phyloP scores from a whole-genome alignment of 2,113 vertebrate genomes.

The Brachypodius melanocephalos region DNA sequence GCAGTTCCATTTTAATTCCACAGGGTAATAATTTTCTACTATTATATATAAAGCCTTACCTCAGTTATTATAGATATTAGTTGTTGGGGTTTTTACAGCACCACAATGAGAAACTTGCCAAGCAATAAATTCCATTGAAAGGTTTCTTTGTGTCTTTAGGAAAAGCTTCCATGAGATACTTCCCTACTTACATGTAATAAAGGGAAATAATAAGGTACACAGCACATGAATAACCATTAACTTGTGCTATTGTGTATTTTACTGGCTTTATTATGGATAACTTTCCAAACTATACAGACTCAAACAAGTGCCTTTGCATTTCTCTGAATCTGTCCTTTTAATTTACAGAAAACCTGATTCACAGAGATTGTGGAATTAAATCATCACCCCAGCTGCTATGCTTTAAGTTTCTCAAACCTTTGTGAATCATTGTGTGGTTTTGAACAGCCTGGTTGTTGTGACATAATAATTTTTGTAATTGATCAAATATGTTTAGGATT shows the following conservation, averaged over 20 bases:
- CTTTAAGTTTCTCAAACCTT: conserved; percentile 59
- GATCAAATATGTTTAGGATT: conserved; percentile 54
- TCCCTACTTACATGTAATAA: conserved; percentile 48
- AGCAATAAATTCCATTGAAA: conserved; percentile 55
- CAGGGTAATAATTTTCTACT: conserved; percentile 41
- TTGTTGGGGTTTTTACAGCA: conserved; percentile 34
- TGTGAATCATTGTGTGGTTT: conserved; percentile 68
- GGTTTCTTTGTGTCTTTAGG: conserved; percentile 55
- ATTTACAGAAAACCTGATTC: conserved; percentile 66
- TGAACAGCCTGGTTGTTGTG: conserved; percentile 50
- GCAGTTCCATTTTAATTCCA: conserved; percentile 43
- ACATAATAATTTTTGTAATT: conserved; percentile 59
- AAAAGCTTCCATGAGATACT: conserved; percentile 53
- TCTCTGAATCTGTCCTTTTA: conserved; percentile 33
- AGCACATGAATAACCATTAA: conserved; percentile 34
- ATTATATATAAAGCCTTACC: conserved; percentile 35
- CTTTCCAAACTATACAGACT: not conserved
- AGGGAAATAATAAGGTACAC: conserved; percentile 46
- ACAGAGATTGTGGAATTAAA: conserved; percentile 49
- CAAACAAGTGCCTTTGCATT: not conserved
- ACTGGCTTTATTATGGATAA: conserved; percentile 13
- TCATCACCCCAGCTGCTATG: conserved; percentile 53
- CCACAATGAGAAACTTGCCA: conserved; percentile 33
- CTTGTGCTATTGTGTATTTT: conserved; percentile 34
- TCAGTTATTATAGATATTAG: conserved; percentile 33